phyloP scores from a whole-genome alignment of 2,113 vertebrate species.

The Ictalurus punctatus region DNA sequence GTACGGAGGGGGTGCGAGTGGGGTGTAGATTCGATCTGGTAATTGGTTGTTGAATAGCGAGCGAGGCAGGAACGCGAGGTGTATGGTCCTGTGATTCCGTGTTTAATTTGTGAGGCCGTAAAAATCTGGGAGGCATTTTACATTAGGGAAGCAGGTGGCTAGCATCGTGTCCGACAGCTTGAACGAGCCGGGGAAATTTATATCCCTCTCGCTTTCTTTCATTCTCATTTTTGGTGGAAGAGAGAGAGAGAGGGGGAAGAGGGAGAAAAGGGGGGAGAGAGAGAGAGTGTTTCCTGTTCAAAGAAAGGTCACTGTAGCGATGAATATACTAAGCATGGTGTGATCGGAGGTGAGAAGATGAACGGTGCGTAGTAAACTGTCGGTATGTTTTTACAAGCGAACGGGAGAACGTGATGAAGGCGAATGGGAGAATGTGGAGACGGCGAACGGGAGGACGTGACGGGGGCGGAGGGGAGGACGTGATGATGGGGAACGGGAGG shows the following conservation, averaged over 20 bases:
- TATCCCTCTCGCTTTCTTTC: not conserved
- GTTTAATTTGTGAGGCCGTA: constrained; percentile 43
- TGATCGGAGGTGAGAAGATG: constrained; percentile 12
- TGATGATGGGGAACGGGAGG: too few relatives aligned
- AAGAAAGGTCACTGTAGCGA: constrained; percentile 10
- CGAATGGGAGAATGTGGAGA: not conserved
- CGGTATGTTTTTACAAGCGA: not conserved
- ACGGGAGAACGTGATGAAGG: not conserved
- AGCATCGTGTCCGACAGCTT: constrained; percentile 35
- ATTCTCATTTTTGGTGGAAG: not conserved
- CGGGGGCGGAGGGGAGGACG: too few relatives aligned
- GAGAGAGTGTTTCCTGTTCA: not conserved
- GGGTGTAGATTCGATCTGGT: not conserved
- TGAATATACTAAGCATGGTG: constrained; percentile 10
- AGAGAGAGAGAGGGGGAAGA: not conserved
- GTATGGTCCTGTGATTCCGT: constrained; percentile 36
- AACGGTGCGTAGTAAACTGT: not conserved
- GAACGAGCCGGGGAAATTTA: constrained; percentile 47
- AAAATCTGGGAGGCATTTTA: constrained; percentile 41
- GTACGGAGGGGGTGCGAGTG: not conserved
- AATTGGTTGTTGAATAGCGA: constrained; percentile 20
- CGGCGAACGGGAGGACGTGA: too few relatives aligned
- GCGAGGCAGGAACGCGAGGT: constrained; percentile 7
- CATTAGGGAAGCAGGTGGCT: constrained; percentile 45
- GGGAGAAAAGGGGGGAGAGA: not conserved